These are phyloP conservation scores for Chloebia gouldiae DNA, from an alignment of 2,113 vertebrate species.

Conservation along the genomic window DNA sequence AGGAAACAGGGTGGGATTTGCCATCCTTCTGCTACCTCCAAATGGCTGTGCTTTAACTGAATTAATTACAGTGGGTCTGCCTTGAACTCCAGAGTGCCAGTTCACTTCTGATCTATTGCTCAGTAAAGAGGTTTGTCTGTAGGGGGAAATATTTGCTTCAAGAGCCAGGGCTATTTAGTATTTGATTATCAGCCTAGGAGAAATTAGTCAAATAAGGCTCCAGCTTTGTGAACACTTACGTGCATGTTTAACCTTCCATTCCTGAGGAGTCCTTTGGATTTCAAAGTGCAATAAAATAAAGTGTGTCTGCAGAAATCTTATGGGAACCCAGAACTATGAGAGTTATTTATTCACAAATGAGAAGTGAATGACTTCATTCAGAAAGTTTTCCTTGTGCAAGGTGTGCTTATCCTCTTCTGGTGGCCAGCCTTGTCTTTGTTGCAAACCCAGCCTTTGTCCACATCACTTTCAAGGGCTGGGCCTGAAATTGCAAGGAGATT, in stretches of 20 bases:
- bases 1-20: constrained; percentile 44
- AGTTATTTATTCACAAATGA: background rate
- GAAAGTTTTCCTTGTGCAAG: background rate
- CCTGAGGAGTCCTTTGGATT: constrained; percentile 18
- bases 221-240: background rate
- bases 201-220: constrained; percentile 43
- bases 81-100: constrained; percentile 21
- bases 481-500: background rate
- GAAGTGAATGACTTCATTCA: background rate
- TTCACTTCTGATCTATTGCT: constrained; percentile 32
- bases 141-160: constrained; percentile 41
- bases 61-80: constrained; percentile 41
- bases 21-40: constrained; percentile 57
- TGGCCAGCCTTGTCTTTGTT: background rate
- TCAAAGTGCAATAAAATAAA: constrained; percentile 23
- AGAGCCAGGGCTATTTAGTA: background rate
- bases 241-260: constrained; percentile 34
- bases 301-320: background rate
- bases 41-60: constrained; percentile 45
- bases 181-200: constrained; percentile 60
- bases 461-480: background rate
- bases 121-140: constrained; percentile 36
- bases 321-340: background rate
- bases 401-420: background rate
- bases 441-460: background rate